Base-by-base conservation (phyloP, 2,888 invertebrate species). In the Rotaria sp. region DNA sequence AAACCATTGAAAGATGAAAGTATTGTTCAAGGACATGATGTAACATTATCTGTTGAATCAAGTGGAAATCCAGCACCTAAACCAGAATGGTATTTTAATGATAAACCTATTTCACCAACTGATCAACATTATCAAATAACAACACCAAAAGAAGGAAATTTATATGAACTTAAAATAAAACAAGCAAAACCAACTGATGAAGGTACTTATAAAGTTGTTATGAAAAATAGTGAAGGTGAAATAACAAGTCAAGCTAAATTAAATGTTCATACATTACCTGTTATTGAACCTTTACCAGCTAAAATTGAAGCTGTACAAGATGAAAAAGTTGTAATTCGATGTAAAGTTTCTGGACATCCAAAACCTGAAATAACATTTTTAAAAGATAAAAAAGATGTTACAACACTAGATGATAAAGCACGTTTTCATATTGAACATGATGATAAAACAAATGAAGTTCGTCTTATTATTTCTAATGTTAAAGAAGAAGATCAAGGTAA, bases 1-100 rank as follows among this genome's bases (percentile, higher is more conserved):
- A 86, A 85, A 84, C 75, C 74, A 15, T 85, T 86, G 48, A 85
- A 86, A 45, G 85, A 86, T 48, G 50, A 59, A 35, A 59, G 45
- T 48, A 52, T 84, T n/a, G 48, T 74, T 11, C 55, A 85, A 85
- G 86, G 86, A 24, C 52, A 85, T 50, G 86, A 86, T 30, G 75
- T 75, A 21, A 85, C 85, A 18, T 86, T 86, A 26, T 26, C 75
- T 15, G 26, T 86, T n/a, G 45, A 48, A n/a, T n/a, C 50, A 55
- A 85, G 52, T 48, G 86, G 85, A 35, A 75, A 38, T 86, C 86
- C 86, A 48, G 80, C 85, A 67, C 85, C 86, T 10, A 86, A 75
- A 57, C 74, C 85, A 30, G 85, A 86, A 86, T 86, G 86, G 86
- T 86, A 38, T 41, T 57, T 41, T 85, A 85, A 55, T 41, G 86